Evolutionary conservation across 2,888 invertebrate species (phyloP).

Genomic region (Tupiocoris notatus): DNA sequence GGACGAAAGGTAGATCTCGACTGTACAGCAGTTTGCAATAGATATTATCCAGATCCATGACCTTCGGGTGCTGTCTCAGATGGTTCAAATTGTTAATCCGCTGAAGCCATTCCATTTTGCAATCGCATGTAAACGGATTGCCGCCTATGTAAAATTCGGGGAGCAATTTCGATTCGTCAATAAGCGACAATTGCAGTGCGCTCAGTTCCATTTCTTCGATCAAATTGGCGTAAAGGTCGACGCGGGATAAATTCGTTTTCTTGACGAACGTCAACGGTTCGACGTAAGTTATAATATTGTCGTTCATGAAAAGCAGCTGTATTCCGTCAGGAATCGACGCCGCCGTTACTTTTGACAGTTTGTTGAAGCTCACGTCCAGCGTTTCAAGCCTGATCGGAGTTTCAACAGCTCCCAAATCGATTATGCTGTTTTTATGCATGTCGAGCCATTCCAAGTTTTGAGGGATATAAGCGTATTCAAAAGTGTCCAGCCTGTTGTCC

Average conservation of each 20-base stretch:
- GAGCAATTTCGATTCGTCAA: conserved; percentile 70
- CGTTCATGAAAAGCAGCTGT: conserved; percentile 81
- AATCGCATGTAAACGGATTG: conserved; percentile 92
- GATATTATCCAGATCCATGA: conserved; percentile 85
- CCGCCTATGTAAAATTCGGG: conserved; percentile 92
- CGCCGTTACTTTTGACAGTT: conserved; percentile 72
- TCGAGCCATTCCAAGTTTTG: conserved; percentile 82
- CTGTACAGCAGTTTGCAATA: conserved; percentile 85
- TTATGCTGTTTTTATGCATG: conserved; percentile 81
- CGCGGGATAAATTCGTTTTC: conserved; percentile 83
- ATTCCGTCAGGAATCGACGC: conserved; percentile 79
- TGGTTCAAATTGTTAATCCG: conserved; percentile 81
- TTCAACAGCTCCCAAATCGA: conserved; percentile 73
- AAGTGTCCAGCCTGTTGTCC: conserved; percentile 83
- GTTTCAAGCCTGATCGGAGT: conserved; percentile 74
- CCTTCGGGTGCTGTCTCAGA: conserved; percentile 81
- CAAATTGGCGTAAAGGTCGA: conserved; percentile 90
- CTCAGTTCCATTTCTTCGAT: conserved; percentile 87
- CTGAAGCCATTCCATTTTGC: conserved; percentile 94
- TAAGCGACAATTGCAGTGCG: conserved; percentile 73
- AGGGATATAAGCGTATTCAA: conserved; percentile 84
- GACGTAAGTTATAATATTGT: conserved; percentile 80
- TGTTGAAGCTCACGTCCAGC: conserved; percentile 87
- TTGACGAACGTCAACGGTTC: conserved; percentile 87
- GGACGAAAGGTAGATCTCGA: conserved; percentile 77